Evolutionary conservation across 2,888 invertebrate species (phyloP).

Genomic region (Dicycla oo): DNA sequence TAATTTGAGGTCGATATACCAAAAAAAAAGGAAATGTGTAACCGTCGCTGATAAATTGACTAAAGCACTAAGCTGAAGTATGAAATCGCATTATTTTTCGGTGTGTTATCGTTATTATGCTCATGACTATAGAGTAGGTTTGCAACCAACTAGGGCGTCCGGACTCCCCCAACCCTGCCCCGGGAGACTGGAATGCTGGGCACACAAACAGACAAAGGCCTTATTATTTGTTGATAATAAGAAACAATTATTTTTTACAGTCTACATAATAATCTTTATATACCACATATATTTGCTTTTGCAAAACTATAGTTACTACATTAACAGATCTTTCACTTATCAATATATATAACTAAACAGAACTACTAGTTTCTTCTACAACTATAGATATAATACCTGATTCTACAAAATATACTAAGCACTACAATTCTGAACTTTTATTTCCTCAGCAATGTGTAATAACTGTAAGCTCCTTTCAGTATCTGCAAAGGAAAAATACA

Average conservation of each 20-base stretch:
- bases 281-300: not conserved
- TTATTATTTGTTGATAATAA: not conserved
- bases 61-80: not conserved
- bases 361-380: not conserved
- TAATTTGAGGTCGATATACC: not conserved
- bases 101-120: not conserved
- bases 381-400: not conserved
- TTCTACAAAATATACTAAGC: not conserved
- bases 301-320: not conserved
- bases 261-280: not conserved
- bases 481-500: slow-evolving; percentile 77
- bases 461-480: slow-evolving; percentile 86
- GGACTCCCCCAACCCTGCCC: not conserved
- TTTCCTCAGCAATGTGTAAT: slow-evolving; percentile 81
- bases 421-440: slow-evolving; percentile 31
- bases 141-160: not conserved
- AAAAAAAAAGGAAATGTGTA: not conserved
- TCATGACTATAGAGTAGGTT: not conserved
- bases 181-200: not conserved
- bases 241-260: not conserved
- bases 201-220: not conserved
- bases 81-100: not conserved
- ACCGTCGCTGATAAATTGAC: not conserved
- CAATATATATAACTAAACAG: not conserved
- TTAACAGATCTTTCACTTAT: not conserved